Percentiles rank a stretch among this genome's conserved stretches.
Conservation (phyloP, 23 tunicate genomes). For the Botrylloides violaceus region DNA sequence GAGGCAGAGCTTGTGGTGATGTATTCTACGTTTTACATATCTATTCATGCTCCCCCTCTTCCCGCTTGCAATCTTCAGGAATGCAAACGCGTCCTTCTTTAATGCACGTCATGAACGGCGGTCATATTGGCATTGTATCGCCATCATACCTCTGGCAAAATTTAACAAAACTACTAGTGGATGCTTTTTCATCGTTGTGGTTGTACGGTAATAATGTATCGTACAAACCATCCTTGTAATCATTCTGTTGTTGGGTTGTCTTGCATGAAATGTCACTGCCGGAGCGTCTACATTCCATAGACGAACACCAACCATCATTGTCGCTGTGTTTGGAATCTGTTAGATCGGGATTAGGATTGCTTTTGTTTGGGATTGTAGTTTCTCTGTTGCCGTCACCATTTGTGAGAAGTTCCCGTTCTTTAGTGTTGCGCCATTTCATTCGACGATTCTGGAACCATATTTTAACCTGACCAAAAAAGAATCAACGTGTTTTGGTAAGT, state of each 20-base stretch:
- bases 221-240: not conserved
- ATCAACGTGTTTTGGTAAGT: too few relatives aligned
- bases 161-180: conserved; percentile 6
- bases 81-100: too few relatives aligned
- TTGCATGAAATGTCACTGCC: not conserved
- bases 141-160: conserved; percentile 23
- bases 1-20: too few relatives aligned
- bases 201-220: not conserved
- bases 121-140: not conserved
- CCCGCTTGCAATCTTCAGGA: too few relatives aligned
- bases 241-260: not conserved
- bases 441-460: conserved; percentile 96
- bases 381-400: conserved; percentile 20
- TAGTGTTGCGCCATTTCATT: conserved; percentile 88
- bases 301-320: not conserved
- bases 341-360: conserved; percentile 28
- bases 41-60: too few relatives aligned
- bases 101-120: too few relatives aligned
- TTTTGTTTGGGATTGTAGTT: conserved; percentile 18
- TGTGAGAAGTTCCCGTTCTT: conserved; percentile 44
- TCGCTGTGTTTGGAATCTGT: conserved; percentile 6
- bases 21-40: too few relatives aligned
- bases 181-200: not conserved
- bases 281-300: not conserved
- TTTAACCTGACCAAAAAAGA: conserved; percentile 90